Conservation (phyloP, 2,113 vertebrate genomes). For the Ophiodon elongatus region DNA sequence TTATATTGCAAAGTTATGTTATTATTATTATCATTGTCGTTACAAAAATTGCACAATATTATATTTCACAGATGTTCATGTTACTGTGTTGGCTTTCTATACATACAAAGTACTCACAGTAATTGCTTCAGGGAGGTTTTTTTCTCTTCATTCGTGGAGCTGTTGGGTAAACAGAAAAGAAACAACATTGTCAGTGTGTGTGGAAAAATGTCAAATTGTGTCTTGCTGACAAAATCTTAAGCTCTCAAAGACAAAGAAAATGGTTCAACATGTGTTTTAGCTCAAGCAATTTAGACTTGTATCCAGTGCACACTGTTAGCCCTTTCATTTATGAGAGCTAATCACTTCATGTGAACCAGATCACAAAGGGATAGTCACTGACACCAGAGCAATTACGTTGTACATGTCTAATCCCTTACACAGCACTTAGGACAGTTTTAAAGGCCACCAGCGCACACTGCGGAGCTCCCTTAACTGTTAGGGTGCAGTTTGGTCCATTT, state of each 20-base stretch:
- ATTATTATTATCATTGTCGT: neutral
- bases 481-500: constrained; percentile 71
- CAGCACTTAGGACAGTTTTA: constrained; percentile 78
- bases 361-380: constrained; percentile 71
- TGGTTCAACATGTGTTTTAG: constrained; percentile 33
- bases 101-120: constrained; percentile 20
- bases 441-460: constrained; percentile 72
- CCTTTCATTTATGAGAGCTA: constrained; percentile 63
- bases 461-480: constrained; percentile 61
- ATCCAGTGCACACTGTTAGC: constrained; percentile 5
- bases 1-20: neutral
- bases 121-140: constrained; percentile 1
- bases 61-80: constrained; percentile 13
- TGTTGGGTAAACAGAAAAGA: constrained; percentile 21
- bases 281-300: constrained; percentile 29
- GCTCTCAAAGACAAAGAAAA: constrained; percentile 10
- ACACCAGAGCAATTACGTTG: constrained; percentile 76
- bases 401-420: constrained; percentile 73
- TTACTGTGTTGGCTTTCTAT: neutral
- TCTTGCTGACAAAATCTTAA: neutral
- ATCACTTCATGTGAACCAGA: constrained; percentile 70
- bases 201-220: neutral
- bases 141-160: neutral
- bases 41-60: neutral
- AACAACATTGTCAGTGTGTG: neutral